Evolutionary conservation across 2,797 vertebrate species (phyloP).

Genomic region (Alauda arvensis): DNA sequence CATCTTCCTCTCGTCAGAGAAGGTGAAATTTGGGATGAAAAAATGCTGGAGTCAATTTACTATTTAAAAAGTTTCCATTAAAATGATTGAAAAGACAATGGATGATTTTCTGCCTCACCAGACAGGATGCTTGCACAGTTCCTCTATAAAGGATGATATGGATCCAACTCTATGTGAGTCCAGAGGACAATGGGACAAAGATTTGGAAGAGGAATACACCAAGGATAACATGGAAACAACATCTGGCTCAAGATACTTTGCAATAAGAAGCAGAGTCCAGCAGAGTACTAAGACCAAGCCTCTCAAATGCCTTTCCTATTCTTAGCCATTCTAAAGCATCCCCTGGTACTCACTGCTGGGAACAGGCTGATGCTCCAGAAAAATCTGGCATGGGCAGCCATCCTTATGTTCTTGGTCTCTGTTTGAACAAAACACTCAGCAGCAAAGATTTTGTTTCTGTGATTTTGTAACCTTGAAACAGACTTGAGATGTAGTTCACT

Average conservation of each 20-base stretch:
- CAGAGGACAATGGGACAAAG: not conserved
- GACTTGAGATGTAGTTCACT: not conserved
- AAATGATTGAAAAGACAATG: not conserved
- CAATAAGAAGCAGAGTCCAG: not conserved
- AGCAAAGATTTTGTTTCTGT: not conserved
- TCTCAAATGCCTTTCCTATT: not conserved
- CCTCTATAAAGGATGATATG: not conserved
- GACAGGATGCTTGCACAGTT: not conserved
- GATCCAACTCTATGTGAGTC: not conserved
- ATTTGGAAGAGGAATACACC: not conserved
- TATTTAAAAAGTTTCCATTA: not conserved
- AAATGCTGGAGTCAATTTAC: not conserved
- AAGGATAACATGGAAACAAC: not conserved
- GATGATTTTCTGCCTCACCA: not conserved
- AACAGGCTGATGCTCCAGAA: not conserved
- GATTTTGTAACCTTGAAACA: slow-evolving; percentile 19
- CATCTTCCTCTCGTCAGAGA: not conserved
- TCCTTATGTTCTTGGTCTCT: not conserved
- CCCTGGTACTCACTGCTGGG: not conserved
- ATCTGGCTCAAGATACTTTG: not conserved
- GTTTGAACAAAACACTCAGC: not conserved
- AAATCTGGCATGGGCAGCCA: not conserved
- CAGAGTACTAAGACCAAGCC: not conserved
- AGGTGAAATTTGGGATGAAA: not conserved
- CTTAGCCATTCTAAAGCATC: not conserved